Evolutionary conservation across 2,113 vertebrate genomes (phyloP), one percentile per base, ranked within the genome.

Genomic region (Picathartes gymnocephalus): DNA sequence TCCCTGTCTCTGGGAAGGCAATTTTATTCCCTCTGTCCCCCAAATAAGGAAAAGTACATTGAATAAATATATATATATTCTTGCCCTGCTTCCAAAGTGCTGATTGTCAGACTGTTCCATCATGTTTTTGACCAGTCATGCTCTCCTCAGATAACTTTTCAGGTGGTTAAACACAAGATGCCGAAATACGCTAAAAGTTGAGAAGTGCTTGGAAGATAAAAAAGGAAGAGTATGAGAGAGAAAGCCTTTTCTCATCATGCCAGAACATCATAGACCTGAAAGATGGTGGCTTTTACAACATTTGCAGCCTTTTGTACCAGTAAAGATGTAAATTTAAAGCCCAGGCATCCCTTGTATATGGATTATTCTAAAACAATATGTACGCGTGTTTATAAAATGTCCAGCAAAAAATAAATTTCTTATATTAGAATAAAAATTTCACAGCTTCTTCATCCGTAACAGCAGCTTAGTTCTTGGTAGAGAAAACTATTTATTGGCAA

Each of bases 1-100:
- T 45, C 81, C 48, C 23, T 85, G 84, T 71, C 5, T 2, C 25
- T 64, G 27, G 40, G 9, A 56, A 79, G 57, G 58, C 7, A 37
- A 4, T 14, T 72, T 72, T 13, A 28, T n/a, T 68, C 27, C 8
- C 16, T 3, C 3, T 4, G 3, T 3, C 5, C 1, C 0, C 4
- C 37, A 2, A 28, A 60, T 35, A 47, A 28, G 28, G 4, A 16
- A 72, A 45, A 64, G 57, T 3, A 10, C 37, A 39, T 25, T 9
- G 1, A 85, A 61, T 42, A 62, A 72, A 53, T 51, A 27, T 11
- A 42, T 70, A 9, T 2, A 11, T 83, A 73, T 62, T 70, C 37
- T 79, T 84, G 19, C 58, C 45, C 42, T 1, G 0, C 31, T 56
- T 60, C 61, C 48, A 25, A 77, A 56, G 31, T 48, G 10, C 42